These are phyloP conservation scores for Siphlonurus alternatus DNA, from an alignment of 2,888 invertebrate genomes.

Conservation along the genomic window DNA sequence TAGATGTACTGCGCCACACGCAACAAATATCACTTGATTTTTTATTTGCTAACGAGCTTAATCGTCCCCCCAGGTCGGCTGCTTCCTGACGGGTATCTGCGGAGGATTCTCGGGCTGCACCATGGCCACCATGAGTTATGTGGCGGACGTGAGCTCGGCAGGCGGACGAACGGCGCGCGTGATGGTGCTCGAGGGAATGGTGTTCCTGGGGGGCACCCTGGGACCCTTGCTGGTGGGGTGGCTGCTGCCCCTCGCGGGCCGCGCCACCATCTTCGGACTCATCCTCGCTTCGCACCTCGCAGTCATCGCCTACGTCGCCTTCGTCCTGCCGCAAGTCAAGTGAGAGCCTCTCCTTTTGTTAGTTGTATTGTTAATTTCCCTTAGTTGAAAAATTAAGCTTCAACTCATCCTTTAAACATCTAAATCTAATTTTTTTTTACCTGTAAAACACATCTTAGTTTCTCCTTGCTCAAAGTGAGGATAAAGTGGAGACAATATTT, in stretches of 20 bases:
- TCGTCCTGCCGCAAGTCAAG: neutral
- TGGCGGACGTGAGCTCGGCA: neutral
- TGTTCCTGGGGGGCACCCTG: neutral
- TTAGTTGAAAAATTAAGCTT: no score
- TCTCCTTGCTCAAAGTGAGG: no score
- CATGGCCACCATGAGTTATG: neutral
- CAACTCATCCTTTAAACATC: no score
- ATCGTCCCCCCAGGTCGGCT: neutral
- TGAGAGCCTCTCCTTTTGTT: no score
- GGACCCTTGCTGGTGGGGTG: neutral
- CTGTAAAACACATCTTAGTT: no score
- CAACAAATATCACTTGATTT: neutral
- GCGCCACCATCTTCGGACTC: neutral
- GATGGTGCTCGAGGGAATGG: neutral
- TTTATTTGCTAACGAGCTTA: no score
- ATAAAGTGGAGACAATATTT: no score
- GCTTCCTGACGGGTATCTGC: neutral
- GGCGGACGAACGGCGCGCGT: neutral
- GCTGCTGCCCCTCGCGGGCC: neutral
- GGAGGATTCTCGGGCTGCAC: neutral
- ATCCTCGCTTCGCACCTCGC: neutral
- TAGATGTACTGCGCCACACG: neutral
- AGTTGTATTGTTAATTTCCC: no score
- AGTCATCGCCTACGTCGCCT: neutral
- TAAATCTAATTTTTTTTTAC: no score